Evolutionary conservation across 2,113 vertebrate genomes (phyloP).

Genomic region (human): GRCh38 chrX:131067001-131067500

Average conservation of each 20-base stretch:
- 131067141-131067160: conserved; percentile 33
- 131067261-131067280: conserved; percentile 28
- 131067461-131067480: background rate
- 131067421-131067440: conserved; percentile 64
- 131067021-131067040: background rate
- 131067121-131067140: conserved; percentile 59
- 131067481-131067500: background rate
- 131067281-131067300: background rate
- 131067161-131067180: conserved; percentile 5
- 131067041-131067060: conserved; percentile 30
- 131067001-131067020: conserved; percentile 1
- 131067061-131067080: conserved; percentile 5
- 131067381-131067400: conserved; percentile 43
- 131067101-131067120: conserved; percentile 51
- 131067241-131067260: conserved; percentile 54
- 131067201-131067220: conserved; percentile 41
- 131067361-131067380: conserved; percentile 73
- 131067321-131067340: conserved; percentile 59
- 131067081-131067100: background rate
- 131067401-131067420: conserved; percentile 75
- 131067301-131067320: background rate
- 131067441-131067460: background rate
- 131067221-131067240: conserved; percentile 64
- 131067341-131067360: conserved; percentile 65
- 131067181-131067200: conserved; percentile 36